Conservation (phyloP, 2,113 vertebrate genomes). For the Callithrix jacchus region DNA sequence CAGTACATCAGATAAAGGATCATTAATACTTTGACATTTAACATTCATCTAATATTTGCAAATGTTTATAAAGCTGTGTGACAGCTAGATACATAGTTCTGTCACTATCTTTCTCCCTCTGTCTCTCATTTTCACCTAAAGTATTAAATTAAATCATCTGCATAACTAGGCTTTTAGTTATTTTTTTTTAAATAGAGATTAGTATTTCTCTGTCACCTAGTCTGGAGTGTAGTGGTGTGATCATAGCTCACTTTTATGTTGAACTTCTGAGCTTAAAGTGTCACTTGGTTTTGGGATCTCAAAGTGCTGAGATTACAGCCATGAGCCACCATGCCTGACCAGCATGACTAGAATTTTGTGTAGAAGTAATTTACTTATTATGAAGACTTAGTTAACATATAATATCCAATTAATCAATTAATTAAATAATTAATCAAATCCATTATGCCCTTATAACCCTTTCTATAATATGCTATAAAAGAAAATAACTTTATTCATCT, state of each 20-base stretch:
- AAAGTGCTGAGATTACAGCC: too few species aligned
- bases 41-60: neutral
- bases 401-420: neutral
- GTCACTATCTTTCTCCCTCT: neutral
- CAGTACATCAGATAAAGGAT: neutral
- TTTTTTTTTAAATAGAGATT: too few species aligned
- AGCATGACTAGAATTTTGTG: neutral
- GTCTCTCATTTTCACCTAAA: neutral
- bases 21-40: neutral
- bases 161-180: neutral
- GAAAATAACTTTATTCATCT: neutral
- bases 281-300: too few species aligned
- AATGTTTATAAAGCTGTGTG: neutral
- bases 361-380: neutral
- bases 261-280: too few species aligned
- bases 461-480: neutral
- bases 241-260: too few species aligned
- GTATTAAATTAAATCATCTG: neutral
- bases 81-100: neutral
- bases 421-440: neutral
- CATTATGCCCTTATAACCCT: neutral
- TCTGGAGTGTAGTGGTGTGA: too few species aligned
- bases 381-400: neutral
- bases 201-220: too few species aligned
- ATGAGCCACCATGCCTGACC: too few species aligned